These are phyloP conservation scores for Chaetophractus vellerosus DNA, from an alignment of 2,797 vertebrate genomes.

Conservation along the genomic window DNA sequence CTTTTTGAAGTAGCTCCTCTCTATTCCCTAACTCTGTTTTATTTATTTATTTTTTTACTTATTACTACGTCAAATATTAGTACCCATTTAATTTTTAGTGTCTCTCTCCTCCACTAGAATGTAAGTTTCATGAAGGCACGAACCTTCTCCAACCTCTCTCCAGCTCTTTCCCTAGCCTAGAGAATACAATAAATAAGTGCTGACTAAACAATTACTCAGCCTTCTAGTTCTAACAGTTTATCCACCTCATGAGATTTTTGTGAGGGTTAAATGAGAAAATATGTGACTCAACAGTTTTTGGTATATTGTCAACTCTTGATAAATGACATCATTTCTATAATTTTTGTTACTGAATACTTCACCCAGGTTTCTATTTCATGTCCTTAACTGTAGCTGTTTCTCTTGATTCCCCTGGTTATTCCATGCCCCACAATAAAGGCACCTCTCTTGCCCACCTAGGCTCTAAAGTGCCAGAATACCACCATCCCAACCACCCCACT, in stretches of 20 bases:
- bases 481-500: not conserved
- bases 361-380: not conserved
- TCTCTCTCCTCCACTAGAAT: not conserved
- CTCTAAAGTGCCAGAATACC: not conserved
- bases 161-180: not conserved
- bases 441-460: not conserved
- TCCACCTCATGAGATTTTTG: not conserved
- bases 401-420: not conserved
- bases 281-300: not conserved
- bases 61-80: not conserved
- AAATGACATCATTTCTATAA: not conserved
- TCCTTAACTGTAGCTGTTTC: not conserved
- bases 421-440: not conserved
- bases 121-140: not conserved
- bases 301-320: not conserved
- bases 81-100: not conserved
- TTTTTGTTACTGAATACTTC: conserved; percentile 3
- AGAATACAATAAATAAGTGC: not conserved
- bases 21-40: not conserved
- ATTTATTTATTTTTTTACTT: not conserved
- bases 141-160: not conserved
- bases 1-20: not conserved
- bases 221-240: conserved; percentile 26
- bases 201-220: not conserved
- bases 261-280: conserved; percentile 16